phyloP scores from a whole-genome alignment of 2,888 invertebrate genomes.

The Hyles lineata region DNA sequence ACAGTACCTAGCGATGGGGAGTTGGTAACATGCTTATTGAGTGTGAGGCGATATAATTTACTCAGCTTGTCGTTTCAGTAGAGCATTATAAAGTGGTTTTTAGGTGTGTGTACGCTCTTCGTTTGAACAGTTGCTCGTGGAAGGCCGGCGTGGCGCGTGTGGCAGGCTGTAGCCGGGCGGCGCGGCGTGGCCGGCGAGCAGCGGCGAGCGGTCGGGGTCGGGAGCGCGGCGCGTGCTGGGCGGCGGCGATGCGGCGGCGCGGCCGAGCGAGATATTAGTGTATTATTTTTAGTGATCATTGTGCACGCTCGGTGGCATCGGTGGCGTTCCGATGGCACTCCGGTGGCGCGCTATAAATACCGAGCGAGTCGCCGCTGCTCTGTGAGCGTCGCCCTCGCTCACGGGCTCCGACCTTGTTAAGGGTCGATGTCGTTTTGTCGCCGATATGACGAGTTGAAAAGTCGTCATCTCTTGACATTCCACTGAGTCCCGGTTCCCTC shows the following conservation, averaged over 20 bases:
- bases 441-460: neutral
- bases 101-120: conserved; percentile 7
- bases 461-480: neutral
- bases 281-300: conserved; percentile 58
- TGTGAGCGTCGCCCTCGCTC: conserved; percentile 11
- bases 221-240: conserved; percentile 29
- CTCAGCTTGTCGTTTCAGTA: conserved; percentile 1
- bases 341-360: conserved; percentile 34
- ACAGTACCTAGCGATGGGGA: neutral
- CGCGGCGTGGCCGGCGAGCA: neutral
- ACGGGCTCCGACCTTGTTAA: conserved; percentile 1
- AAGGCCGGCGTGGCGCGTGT: neutral
- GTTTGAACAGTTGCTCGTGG: conserved; percentile 39
- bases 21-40: neutral
- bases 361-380: conserved; percentile 11
- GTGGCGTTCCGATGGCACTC: conserved; percentile 33
- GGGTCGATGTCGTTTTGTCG: conserved; percentile 12
- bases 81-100: neutral
- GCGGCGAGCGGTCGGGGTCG: conserved; percentile 22
- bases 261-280: conserved; percentile 48
- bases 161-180: neutral
- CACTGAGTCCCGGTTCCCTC: neutral
- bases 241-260: conserved; percentile 28
- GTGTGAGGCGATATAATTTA: neutral
- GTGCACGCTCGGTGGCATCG: conserved; percentile 35